Conservation (phyloP, 2,888 invertebrate genomes). For the Leptopilina myrica region DNA sequence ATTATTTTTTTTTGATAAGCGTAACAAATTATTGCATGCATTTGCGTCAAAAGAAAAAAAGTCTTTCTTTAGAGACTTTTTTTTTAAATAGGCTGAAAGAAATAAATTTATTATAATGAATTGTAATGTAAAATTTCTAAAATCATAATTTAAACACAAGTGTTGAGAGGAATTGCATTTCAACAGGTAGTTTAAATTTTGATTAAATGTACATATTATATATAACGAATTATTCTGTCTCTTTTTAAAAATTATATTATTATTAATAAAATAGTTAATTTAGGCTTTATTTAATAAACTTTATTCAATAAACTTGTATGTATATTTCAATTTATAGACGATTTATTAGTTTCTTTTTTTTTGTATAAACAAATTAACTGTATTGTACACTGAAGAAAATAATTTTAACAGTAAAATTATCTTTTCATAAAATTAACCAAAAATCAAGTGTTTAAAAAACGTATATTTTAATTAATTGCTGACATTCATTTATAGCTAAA, state of each 20-base stretch:
- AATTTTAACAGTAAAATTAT: background rate
- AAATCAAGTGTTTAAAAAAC: too few species aligned
- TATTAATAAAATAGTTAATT: background rate
- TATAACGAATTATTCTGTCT: too few species aligned
- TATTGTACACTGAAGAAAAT: constrained; percentile 36
- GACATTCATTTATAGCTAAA: background rate
- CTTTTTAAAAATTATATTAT: background rate
- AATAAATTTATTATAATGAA: background rate
- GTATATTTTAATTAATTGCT: background rate
- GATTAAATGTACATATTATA: background rate
- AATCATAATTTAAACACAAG: background rate
- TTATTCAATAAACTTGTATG: background rate
- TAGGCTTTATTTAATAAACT: background rate
- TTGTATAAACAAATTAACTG: constrained; percentile 16
- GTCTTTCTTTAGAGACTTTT: constrained; percentile 9
- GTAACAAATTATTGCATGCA: constrained; percentile 6
- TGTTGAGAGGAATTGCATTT: constrained; percentile 4
- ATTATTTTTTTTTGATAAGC: background rate
- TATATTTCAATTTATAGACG: background rate
- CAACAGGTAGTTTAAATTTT: constrained; percentile 4
- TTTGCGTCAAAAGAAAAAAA: constrained; percentile 13
- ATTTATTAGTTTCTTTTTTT: constrained; percentile 2
- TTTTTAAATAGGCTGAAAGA: background rate
- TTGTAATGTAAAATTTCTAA: background rate
- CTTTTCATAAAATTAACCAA: too few species aligned